Evolutionary conservation across 2,888 invertebrate species (phyloP).

Genomic region (Plusia festucae): DNA sequence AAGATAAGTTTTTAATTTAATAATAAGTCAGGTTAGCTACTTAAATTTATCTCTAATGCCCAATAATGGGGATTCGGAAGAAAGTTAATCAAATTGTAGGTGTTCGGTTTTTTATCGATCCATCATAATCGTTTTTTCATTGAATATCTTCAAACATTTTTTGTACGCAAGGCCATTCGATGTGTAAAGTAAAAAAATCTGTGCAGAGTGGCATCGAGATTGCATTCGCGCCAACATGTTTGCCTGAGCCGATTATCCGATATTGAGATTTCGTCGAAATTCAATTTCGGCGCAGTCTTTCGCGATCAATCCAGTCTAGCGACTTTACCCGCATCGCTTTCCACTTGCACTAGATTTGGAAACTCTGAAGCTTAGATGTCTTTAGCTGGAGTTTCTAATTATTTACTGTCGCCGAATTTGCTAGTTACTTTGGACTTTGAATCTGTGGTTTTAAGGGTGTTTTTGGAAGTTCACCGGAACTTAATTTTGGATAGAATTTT

Average conservation of each 20-base stretch:
- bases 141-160: background rate
- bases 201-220: constrained; percentile 63
- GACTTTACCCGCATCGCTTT: constrained; percentile 39
- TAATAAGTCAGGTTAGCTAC: no score
- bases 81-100: no score
- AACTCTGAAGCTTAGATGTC: constrained; percentile 31
- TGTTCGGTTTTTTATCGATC: background rate
- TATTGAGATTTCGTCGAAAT: constrained; percentile 78
- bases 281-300: constrained; percentile 77
- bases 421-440: constrained; percentile 25
- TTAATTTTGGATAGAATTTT: background rate
- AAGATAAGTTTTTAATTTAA: no score
- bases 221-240: constrained; percentile 70
- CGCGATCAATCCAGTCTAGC: constrained; percentile 61
- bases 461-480: constrained; percentile 12
- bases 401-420: constrained; percentile 28
- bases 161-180: constrained; percentile 19
- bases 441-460: constrained; percentile 19
- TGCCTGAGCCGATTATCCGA: constrained; percentile 79
- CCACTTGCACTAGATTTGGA: constrained; percentile 35
- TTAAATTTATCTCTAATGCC: no score
- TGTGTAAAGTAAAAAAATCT: constrained; percentile 54
- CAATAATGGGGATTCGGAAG: no score
- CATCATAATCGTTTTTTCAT: background rate
- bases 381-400: constrained; percentile 40